Conservation (phyloP, 1,140 invertebrate species). For the Kradibia gibbosae region DNA sequence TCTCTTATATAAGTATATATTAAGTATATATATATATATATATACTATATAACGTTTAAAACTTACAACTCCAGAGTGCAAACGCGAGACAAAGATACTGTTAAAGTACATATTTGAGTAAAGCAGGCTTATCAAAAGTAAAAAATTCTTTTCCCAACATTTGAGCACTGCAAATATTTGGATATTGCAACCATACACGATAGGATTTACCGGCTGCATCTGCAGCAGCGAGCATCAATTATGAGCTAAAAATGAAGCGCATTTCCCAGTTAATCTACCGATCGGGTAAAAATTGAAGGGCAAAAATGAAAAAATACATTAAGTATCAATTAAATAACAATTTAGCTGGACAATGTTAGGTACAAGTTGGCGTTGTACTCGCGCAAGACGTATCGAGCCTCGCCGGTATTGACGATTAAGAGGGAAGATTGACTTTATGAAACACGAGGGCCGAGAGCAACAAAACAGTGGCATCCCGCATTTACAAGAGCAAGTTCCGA, state of each 20-base stretch:
- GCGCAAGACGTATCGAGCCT: not conserved
- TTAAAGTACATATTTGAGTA: not conserved
- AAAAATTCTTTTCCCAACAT: not conserved
- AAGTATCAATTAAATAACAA: not conserved
- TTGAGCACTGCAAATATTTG: not conserved
- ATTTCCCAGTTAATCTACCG: not conserved
- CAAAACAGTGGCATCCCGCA: constrained; percentile 20
- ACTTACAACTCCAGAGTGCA: not conserved
- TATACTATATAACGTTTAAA: too few relatives aligned
- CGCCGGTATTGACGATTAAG: not conserved
- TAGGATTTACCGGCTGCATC: too few relatives aligned
- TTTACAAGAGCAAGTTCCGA: constrained; percentile 16
- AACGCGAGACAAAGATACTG: not conserved
- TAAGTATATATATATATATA: too few relatives aligned
- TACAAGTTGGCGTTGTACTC: not conserved
- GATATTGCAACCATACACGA: not conserved
- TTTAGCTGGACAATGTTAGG: not conserved
- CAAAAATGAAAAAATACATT: not conserved
- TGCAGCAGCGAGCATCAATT: not conserved
- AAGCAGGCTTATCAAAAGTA: not conserved
- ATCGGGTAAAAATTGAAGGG: not conserved
- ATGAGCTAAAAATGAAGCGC: not conserved
- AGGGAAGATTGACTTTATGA: constrained; percentile 3
- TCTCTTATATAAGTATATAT: not conserved
- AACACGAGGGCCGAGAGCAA: not conserved